A percentile compares a stretch with the other conserved stretches of the same genome.
Evolutionary conservation across 2,797 vertebrate species (phyloP).

Genomic region (Tenualosa thibaudeaui): DNA sequence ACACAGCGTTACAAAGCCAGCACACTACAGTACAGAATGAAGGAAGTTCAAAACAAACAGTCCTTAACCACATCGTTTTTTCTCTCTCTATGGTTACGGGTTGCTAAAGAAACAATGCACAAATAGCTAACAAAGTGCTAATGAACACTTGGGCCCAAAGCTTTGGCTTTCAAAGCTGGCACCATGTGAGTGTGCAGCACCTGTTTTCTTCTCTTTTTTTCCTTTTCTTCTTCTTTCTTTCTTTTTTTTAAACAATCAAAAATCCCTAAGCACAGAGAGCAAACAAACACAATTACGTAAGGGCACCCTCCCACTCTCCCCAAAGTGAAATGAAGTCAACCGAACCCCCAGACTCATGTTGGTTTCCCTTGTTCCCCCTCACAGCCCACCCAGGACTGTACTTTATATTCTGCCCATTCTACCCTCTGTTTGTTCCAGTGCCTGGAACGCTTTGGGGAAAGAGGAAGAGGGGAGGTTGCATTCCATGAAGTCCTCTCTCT

Average conservation of each 20-base stretch:
- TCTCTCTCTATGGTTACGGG: conserved; percentile 40
- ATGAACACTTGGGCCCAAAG: conserved; percentile 45
- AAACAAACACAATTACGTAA: conserved; percentile 34
- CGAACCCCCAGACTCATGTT: not conserved
- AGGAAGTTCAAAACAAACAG: conserved; percentile 6
- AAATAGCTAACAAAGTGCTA: conserved; percentile 44
- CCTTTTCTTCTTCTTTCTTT: not conserved
- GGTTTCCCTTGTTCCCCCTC: not conserved
- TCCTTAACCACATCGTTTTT: conserved; percentile 7
- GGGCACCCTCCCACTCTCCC: not conserved
- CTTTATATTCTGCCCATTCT: not conserved
- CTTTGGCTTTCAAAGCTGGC: conserved; percentile 35
- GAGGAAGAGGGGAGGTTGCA: not conserved
- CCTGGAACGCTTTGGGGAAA: not conserved
- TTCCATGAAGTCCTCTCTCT: not conserved
- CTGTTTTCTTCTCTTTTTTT: conserved; percentile 17
- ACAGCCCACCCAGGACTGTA: not conserved
- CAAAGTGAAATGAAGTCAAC: conserved; percentile 19
- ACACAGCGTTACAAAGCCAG: not conserved
- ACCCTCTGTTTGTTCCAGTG: not conserved
- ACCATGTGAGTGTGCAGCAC: conserved; percentile 40
- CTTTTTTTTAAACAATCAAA: not conserved
- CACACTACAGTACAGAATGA: not conserved
- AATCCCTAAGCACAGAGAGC: conserved; percentile 29
- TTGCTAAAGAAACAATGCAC: conserved; percentile 45